Percentiles rank a stretch among this genome's conserved stretches.
Evolutionary conservation across 2,797 vertebrate species (phyloP).

Genomic region (Pogonophryne albipinna): DNA sequence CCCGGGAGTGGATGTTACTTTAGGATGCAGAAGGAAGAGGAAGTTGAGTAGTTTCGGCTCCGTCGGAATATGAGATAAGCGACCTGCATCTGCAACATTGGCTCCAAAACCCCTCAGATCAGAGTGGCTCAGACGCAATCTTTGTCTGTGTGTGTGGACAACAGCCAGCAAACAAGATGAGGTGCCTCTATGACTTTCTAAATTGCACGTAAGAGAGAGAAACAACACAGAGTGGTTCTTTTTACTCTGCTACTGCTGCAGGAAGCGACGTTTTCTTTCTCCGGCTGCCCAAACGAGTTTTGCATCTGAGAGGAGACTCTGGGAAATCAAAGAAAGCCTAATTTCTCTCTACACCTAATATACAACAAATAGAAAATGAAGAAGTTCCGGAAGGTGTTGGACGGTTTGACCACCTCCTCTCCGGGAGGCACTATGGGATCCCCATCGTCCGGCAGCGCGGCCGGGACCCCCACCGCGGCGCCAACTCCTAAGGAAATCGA

Average conservation of each 20-base stretch:
- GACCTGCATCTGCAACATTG: conserved; percentile 61
- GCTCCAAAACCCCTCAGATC: conserved; percentile 31
- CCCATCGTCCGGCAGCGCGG: conserved; percentile 87
- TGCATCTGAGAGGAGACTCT: conserved; percentile 55
- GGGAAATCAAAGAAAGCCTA: conserved; percentile 26
- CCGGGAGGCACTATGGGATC: conserved; percentile 88
- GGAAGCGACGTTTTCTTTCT: conserved; percentile 44
- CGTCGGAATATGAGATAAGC: conserved; percentile 57
- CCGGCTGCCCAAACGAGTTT: conserved; percentile 33
- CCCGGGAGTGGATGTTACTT: conserved; percentile 57
- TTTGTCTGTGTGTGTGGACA: conserved; percentile 34
- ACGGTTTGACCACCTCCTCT: conserved; percentile 95
- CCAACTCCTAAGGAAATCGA: conserved; percentile 90
- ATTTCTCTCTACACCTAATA: neutral
- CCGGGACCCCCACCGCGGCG: conserved; percentile 85
- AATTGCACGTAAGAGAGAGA: conserved; percentile 75
- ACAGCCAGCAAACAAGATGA: conserved; percentile 71
- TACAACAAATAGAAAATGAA: conserved; percentile 86
- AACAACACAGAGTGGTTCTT: conserved; percentile 5
- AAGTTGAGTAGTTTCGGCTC: conserved; percentile 76
- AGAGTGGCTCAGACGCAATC: conserved; percentile 37
- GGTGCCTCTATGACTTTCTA: conserved; percentile 76
- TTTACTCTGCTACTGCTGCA: conserved; percentile 35
- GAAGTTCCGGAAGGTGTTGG: conserved; percentile 99
- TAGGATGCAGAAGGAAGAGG: conserved; percentile 66